phyloP scores from a whole-genome alignment of 2,797 vertebrate genomes.

The Acrocephalus scirpaceus region DNA sequence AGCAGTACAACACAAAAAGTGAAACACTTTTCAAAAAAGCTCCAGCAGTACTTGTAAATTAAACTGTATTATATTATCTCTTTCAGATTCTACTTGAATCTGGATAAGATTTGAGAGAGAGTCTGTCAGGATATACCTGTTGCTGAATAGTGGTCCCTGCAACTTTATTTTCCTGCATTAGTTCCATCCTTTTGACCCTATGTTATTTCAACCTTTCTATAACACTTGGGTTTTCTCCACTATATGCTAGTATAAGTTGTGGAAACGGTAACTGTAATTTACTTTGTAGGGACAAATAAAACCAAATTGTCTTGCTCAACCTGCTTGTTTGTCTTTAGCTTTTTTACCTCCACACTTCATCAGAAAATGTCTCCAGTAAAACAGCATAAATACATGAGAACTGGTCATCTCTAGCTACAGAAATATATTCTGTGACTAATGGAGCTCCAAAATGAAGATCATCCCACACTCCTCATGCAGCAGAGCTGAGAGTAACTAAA shows the following conservation, averaged over 20 bases:
- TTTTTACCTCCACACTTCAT: not conserved
- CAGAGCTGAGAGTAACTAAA: not conserved
- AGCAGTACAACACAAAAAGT: not conserved
- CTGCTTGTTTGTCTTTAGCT: not conserved
- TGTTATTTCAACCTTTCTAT: accelerated
- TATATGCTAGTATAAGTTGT: not conserved
- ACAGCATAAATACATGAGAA: not conserved
- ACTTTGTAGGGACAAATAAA: not conserved
- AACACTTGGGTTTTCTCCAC: not conserved
- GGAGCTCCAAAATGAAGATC: not conserved
- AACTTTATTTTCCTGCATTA: not conserved
- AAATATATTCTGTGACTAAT: not conserved
- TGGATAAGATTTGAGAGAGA: not conserved
- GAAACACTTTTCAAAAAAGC: not conserved
- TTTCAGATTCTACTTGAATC: not conserved
- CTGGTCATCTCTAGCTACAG: not conserved
- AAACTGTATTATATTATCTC: not conserved
- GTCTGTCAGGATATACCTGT: not conserved
- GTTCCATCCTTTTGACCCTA: not conserved
- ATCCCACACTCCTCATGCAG: not conserved
- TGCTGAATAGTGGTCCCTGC: not conserved
- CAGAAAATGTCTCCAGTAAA: not conserved
- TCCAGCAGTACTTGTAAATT: not conserved
- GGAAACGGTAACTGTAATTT: not conserved
- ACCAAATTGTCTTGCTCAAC: not conserved